phyloP scores from a whole-genome alignment of 2,113 vertebrate species.

The Ellobius talpinus region DNA sequence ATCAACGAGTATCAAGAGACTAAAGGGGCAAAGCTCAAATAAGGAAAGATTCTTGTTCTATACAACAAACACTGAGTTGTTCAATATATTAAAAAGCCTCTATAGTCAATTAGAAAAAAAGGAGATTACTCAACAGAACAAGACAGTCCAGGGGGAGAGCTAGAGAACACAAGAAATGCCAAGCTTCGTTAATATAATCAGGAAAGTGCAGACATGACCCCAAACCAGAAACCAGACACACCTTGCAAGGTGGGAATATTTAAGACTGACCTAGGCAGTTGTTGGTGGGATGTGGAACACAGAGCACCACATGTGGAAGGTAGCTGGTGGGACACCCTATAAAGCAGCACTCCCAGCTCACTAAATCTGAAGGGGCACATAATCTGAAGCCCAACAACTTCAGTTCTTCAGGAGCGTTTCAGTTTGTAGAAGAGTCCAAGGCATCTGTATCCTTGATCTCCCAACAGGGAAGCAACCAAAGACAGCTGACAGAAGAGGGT shows the following conservation, averaged over 20 bases:
- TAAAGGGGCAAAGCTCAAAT: neutral
- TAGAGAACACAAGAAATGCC: no score
- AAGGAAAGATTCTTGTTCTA: neutral
- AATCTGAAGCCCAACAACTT: neutral
- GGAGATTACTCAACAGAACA: neutral
- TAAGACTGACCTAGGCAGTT: neutral
- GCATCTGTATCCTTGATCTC: no score
- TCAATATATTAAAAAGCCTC: neutral
- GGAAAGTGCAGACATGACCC: neutral
- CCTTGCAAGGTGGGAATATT: no score
- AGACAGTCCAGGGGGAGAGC: neutral
- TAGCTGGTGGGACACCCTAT: no score
- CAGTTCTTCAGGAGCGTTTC: neutral
- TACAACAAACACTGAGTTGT: accelerated
- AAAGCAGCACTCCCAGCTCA: neutral
- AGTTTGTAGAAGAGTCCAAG: neutral
- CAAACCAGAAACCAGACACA: no score
- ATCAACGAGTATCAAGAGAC: neutral
- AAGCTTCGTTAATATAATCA: neutral
- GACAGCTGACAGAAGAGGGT: neutral
- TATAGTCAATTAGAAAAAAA: no score
- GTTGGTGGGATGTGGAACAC: neutral
- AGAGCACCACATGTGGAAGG: neutral
- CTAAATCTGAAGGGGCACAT: neutral
- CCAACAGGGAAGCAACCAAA: neutral